These are phyloP conservation scores for Trachymyrmex cornetzi DNA, from an alignment of 1,140 invertebrate species.

Conservation along the genomic window DNA sequence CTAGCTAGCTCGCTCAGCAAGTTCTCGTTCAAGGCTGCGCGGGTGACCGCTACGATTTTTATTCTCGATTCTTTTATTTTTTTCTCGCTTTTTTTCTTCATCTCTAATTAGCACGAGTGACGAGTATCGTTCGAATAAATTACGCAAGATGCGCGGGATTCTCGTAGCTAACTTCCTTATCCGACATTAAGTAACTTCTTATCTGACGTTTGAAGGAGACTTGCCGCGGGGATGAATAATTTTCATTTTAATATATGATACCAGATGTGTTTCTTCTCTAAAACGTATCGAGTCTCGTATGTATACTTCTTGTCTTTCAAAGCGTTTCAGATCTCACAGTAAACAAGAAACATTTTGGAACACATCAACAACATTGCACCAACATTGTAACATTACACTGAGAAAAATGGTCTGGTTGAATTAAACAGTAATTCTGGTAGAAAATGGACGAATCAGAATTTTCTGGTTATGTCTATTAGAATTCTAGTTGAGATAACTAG, in stretches of 20 bases:
- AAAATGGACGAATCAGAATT: no score
- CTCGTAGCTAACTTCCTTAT: neutral
- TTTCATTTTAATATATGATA: neutral
- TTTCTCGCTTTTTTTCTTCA: neutral
- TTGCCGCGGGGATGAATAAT: neutral
- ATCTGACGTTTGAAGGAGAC: slow-evolving; percentile 5
- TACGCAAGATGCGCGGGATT: slow-evolving; percentile 25
- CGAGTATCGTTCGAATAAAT: slow-evolving; percentile 54
- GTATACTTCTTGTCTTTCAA: neutral
- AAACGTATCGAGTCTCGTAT: neutral
- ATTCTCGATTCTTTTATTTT: slow-evolving; percentile 22
- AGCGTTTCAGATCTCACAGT: neutral
- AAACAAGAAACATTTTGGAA: no score
- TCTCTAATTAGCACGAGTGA: slow-evolving; percentile 48
- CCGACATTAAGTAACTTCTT: neutral
- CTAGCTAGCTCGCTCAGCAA: slow-evolving; percentile 41
- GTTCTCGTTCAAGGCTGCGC: slow-evolving; percentile 78
- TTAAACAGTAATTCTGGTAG: no score
- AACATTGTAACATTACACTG: neutral
- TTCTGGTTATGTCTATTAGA: no score
- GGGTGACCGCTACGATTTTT: slow-evolving; percentile 51
- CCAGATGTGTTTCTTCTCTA: neutral
- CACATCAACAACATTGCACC: neutral
- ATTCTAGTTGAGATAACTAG: no score
- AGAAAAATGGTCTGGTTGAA: no score